Evolutionary conservation across 2,113 vertebrate species (phyloP).

Genomic region (Siniperca chuatsi): DNA sequence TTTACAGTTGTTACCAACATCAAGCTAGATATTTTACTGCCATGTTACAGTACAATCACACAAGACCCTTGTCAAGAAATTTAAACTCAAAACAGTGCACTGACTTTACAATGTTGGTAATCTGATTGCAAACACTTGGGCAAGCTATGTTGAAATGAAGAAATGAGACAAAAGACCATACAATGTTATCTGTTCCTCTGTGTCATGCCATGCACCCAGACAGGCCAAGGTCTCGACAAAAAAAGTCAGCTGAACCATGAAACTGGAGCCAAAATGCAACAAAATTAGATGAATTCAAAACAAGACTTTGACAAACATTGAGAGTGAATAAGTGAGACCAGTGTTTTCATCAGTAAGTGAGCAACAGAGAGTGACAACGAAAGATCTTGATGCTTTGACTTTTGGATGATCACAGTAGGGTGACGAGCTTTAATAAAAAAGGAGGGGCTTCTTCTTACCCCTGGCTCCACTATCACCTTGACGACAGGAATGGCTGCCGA

Average conservation of each 20-base stretch:
- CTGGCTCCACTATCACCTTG: conserved; percentile 82
- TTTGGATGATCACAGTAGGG: conserved; percentile 49
- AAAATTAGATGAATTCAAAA: conserved; percentile 45
- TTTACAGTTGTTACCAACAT: conserved; percentile 5
- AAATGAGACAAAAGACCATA: conserved; percentile 28
- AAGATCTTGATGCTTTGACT: conserved; percentile 48
- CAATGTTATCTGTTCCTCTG: not conserved
- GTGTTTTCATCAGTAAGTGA: conserved; percentile 26
- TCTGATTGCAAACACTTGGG: conserved; percentile 13
- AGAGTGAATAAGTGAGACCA: conserved; percentile 35
- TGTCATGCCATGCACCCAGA: conserved; percentile 68
- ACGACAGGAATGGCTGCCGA: conserved; percentile 81
- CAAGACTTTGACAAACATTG: conserved; percentile 49
- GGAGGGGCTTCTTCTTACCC: conserved; percentile 76
- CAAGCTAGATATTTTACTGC: conserved; percentile 16
- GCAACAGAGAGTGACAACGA: conserved; percentile 46
- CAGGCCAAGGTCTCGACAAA: conserved; percentile 23
- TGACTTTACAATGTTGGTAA: not conserved
- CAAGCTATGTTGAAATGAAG: conserved; percentile 19
- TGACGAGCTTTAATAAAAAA: conserved; percentile 44
- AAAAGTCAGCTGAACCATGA: conserved; percentile 27
- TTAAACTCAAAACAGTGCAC: not conserved
- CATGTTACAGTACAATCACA: not conserved
- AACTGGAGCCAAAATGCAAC: conserved; percentile 48
- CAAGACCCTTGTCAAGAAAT: conserved; percentile 25